These are phyloP conservation scores for Dusona sp. DNA, from an alignment of 2,888 invertebrate species.

Conservation along the genomic window DNA sequence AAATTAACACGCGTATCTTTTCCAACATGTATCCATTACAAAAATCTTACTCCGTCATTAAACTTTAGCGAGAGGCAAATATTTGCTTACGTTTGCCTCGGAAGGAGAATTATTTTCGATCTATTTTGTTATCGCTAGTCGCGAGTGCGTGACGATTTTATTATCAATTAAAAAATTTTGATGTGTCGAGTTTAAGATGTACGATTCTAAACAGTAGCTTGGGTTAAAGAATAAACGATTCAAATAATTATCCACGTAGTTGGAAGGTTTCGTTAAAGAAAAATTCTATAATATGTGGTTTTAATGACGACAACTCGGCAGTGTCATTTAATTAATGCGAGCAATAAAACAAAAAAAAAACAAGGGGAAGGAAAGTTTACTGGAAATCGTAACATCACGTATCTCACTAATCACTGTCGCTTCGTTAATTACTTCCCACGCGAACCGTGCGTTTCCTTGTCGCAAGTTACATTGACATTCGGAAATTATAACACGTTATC, in stretches of 20 bases:
- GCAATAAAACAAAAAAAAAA: conserved; percentile 5
- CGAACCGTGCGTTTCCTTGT: conserved; percentile 48
- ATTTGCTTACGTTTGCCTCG: conserved; percentile 26
- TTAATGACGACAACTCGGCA: conserved; percentile 21
- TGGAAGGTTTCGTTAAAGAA: neutral
- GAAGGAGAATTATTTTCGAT: neutral
- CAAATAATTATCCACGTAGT: neutral
- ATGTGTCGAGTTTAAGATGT: conserved; percentile 5
- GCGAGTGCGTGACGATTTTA: neutral
- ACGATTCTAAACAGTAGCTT: neutral
- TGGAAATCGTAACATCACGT: conserved; percentile 45
- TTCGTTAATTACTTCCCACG: conserved; percentile 65
- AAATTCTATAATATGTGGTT: neutral
- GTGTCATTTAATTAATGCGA: conserved; percentile 54
- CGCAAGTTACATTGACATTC: conserved; percentile 24
- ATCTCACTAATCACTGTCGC: conserved; percentile 66
- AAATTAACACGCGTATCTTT: neutral
- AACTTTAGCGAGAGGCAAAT: conserved; percentile 19
- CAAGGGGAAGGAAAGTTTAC: conserved; percentile 38
- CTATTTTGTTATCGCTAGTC: conserved; percentile 13
- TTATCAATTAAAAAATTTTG: conserved; percentile 18
- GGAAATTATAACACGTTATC: conserved; percentile 34
- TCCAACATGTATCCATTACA: neutral
- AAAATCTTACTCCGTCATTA: neutral
- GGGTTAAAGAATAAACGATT: neutral